Conservation (phyloP, 2,113 vertebrate species). For the Phoenicopterus ruber region DNA sequence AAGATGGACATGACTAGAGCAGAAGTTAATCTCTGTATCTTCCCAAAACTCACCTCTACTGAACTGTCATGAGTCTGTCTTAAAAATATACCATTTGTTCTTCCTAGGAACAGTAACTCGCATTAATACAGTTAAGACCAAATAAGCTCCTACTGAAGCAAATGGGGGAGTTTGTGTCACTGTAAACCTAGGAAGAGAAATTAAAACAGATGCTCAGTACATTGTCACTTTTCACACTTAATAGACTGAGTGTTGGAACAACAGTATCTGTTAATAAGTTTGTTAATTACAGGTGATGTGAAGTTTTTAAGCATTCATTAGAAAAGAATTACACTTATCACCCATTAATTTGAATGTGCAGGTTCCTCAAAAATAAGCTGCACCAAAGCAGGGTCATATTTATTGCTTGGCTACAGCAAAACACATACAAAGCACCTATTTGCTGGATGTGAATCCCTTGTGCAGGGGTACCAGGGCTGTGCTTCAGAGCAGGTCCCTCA, state of each 20-base stretch:
- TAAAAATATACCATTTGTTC: background rate
- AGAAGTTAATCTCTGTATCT: background rate
- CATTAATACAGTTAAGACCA: background rate
- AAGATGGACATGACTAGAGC: background rate
- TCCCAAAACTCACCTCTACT: background rate
- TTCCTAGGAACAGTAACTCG: background rate
- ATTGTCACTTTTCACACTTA: background rate
- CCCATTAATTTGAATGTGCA: background rate
- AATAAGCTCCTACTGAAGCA: background rate
- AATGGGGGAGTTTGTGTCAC: background rate
- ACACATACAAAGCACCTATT: background rate
- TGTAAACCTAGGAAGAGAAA: background rate
- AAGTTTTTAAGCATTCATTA: constrained; percentile 10
- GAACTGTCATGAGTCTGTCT: background rate
- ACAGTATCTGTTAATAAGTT: background rate
- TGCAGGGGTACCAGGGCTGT: background rate
- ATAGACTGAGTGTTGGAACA: background rate
- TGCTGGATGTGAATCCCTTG: background rate
- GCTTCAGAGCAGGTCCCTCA: background rate
- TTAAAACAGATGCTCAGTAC: background rate
- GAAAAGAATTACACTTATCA: background rate
- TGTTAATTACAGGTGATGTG: constrained; percentile 19
- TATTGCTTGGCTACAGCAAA: background rate
- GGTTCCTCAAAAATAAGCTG: background rate
- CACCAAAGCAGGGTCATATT: background rate